Base-by-base conservation (phyloP, 2,888 invertebrate species). In the Rhyacophila evoluta region DNA sequence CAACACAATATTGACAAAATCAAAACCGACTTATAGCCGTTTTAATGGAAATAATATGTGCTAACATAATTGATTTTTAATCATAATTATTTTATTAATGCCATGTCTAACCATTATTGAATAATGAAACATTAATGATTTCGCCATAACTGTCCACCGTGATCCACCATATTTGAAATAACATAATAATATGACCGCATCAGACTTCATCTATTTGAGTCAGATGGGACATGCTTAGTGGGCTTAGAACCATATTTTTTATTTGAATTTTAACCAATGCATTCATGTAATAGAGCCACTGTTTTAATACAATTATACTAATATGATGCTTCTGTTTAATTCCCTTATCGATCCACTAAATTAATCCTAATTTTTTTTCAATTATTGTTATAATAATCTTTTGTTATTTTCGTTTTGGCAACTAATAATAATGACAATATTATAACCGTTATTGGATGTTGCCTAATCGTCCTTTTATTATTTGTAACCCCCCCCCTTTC, bases 251-350 rank as follows among this genome's bases (percentile, higher is more conserved):
- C 11, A 55, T 74, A 37, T 78, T 74, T 41, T 78, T 36, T 79
- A 76, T 72, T 76, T 77, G 27, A 74, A 37, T 74, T 73, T 69
- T 81, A 80, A 80, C 76, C 72, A 80, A 77, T 77, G 79, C 80
- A 82, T 82, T 79, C 37, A 74, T 74, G 74, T 78, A 78, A 76
- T 76, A 71, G 67, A 81, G 69, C 74, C 80, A 80, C 78, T 80
- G 78, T 80, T 55, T 78, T 78, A 78, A 37, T 78, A 79, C 72
- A 73, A 74, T 41, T 77, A 25, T 81, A 82, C 82, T 82, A 82
- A 82, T 82, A 75, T 70, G 76, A 78, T 81, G 80, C 81, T 81
- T 82, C 81, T 82, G 77, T 82, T 82, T 71, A 74, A 77, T 71
- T 75, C 82, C 75, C 55, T 72, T 74, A 77, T 79, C 77, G 77